These are phyloP conservation scores for Trichonephila inaurata DNA, from an alignment of 1,140 invertebrate species.

Conservation along the genomic window DNA sequence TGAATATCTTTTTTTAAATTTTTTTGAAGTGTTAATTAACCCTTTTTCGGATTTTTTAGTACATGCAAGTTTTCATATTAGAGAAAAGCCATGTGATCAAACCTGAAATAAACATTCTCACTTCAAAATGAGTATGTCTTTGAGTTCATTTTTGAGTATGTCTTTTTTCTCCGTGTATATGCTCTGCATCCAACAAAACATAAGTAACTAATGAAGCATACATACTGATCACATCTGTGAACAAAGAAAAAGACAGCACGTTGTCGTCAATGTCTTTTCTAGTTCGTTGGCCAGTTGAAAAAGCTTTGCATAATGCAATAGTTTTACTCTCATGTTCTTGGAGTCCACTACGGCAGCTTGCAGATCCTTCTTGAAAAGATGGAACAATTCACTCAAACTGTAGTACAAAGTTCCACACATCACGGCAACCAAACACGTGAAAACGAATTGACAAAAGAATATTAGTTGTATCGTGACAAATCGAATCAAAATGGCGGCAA, in stretches of 20 bases:
- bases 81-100: too few relatives aligned
- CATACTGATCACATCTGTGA: background rate
- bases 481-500: background rate
- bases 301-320: background rate
- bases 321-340: background rate
- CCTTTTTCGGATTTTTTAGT: too few relatives aligned
- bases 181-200: background rate
- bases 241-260: background rate
- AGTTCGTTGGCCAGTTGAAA: background rate
- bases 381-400: background rate
- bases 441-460: background rate
- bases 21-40: too few relatives aligned
- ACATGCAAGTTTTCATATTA: too few relatives aligned
- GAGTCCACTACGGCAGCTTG: background rate
- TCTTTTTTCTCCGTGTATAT: too few relatives aligned
- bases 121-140: too few relatives aligned
- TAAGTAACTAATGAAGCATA: background rate
- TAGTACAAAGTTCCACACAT: background rate
- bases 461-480: background rate
- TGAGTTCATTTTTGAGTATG: too few relatives aligned
- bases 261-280: background rate
- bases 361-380: background rate
- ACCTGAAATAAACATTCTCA: too few relatives aligned
- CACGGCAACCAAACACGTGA: background rate
- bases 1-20: too few relatives aligned